A percentile compares a stretch with the other conserved stretches of the same genome.
These are phyloP conservation scores for Papilio polyxenes DNA, from an alignment of 1,140 invertebrate genomes.

Conservation along the genomic window DNA sequence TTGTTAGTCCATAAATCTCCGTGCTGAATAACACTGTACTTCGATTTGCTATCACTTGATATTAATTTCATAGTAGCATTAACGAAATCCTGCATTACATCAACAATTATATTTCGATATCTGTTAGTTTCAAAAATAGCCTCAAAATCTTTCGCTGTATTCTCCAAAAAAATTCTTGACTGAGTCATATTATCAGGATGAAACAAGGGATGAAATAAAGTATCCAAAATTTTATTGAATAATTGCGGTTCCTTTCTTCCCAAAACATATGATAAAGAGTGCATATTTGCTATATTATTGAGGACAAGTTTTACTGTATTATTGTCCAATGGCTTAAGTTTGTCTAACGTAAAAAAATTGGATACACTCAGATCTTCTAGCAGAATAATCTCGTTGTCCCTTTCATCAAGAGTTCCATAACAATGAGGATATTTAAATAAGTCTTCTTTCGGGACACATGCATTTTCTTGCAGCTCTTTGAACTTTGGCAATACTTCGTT, in stretches of 20 bases:
- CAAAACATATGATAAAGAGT: slow-evolving; percentile 80
- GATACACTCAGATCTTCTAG: slow-evolving; percentile 80
- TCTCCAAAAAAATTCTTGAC: slow-evolving; percentile 22
- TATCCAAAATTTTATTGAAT: slow-evolving; percentile 48
- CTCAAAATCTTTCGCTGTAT: slow-evolving; percentile 19
- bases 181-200: neutral
- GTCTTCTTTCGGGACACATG: slow-evolving; percentile 47
- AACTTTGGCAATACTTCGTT: slow-evolving; percentile 59
- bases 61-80: slow-evolving; percentile 25
- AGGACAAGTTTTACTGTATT: slow-evolving; percentile 76
- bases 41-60: slow-evolving; percentile 38
- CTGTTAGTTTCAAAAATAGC: slow-evolving; percentile 38
- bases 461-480: slow-evolving; percentile 57
- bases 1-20: slow-evolving; percentile 48
- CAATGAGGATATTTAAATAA: slow-evolving; percentile 67
- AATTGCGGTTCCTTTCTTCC: slow-evolving; percentile 64
- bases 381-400: slow-evolving; percentile 76
- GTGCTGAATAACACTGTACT: slow-evolving; percentile 44
- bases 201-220: slow-evolving; percentile 40
- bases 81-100: slow-evolving; percentile 16
- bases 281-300: slow-evolving; percentile 79
- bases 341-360: slow-evolving; percentile 76
- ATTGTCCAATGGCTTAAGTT: slow-evolving; percentile 68
- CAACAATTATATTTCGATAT: slow-evolving; percentile 34
- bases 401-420: slow-evolving; percentile 58